These are phyloP conservation scores for Coenonympha glycerion DNA, from an alignment of 2,888 invertebrate species.

Conservation along the genomic window DNA sequence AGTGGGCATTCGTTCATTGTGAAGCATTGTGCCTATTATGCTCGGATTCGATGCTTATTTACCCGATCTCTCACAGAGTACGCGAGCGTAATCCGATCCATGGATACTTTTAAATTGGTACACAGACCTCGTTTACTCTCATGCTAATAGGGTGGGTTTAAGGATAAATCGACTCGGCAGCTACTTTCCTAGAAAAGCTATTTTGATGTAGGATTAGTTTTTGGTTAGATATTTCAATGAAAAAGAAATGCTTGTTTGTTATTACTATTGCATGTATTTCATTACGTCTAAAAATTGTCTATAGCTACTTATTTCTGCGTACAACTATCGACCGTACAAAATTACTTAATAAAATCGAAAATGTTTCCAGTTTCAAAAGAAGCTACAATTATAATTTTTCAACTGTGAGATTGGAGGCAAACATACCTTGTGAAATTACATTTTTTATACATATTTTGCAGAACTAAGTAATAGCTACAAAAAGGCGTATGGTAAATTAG, in stretches of 20 bases:
- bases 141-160: neutral
- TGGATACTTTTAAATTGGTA: constrained; percentile 20
- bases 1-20: constrained; percentile 73
- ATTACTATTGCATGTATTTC: neutral
- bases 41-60: constrained; percentile 62
- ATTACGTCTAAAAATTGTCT: neutral
- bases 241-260: neutral
- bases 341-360: no score
- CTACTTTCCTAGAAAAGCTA: neutral
- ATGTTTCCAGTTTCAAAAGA: no score
- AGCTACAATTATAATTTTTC: no score
- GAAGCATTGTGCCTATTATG: constrained; percentile 67
- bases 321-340: neutral
- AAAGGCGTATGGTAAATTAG: no score
- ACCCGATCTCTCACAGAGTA: constrained; percentile 53
- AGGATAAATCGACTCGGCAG: neutral
- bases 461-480: no score
- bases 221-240: no score
- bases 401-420: no score
- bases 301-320: neutral
- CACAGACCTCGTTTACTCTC: constrained; percentile 10
- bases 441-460: no score
- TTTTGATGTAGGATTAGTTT: no score
- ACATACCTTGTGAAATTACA: no score
- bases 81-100: constrained; percentile 21